phyloP scores from a whole-genome alignment of 2,113 vertebrate genomes.

The Gambusia affinis region DNA sequence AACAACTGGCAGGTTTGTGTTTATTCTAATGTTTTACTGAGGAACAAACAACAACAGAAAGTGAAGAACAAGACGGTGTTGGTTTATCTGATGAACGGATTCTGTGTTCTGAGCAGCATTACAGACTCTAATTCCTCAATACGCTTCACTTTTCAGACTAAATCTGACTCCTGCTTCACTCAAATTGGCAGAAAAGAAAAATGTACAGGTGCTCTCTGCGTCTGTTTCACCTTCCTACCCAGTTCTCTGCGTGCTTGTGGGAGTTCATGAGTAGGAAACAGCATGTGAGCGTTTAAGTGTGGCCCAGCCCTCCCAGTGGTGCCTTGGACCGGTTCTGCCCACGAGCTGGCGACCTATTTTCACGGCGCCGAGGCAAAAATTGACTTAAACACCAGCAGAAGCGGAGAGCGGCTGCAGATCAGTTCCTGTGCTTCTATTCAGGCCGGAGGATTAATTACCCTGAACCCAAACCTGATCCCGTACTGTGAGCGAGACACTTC shows the following conservation, averaged over 20 bases:
- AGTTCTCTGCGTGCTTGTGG: slow-evolving; percentile 15
- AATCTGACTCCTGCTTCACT: slow-evolving; percentile 58
- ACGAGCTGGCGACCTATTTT: slow-evolving; percentile 79
- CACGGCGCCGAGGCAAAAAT: slow-evolving; percentile 54
- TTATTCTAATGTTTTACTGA: too few species aligned
- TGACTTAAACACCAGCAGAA: slow-evolving; percentile 55
- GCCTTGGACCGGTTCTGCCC: slow-evolving; percentile 57
- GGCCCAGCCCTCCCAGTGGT: slow-evolving; percentile 48
- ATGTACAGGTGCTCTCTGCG: slow-evolving; percentile 37
- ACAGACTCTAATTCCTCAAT: slow-evolving; percentile 32
- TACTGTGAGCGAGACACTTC: slow-evolving; percentile 77
- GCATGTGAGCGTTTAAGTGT: slow-evolving; percentile 33
- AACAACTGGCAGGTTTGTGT: neutral
- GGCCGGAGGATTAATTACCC: slow-evolving; percentile 81
- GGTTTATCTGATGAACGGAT: neutral
- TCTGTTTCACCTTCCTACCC: slow-evolving; percentile 21
- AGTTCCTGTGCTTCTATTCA: slow-evolving; percentile 68
- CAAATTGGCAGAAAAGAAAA: slow-evolving; percentile 38
- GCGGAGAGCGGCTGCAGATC: slow-evolving; percentile 39
- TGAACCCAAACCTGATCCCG: slow-evolving; percentile 71
- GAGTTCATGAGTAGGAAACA: slow-evolving; percentile 31
- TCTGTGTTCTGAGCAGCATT: neutral
- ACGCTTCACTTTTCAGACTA: slow-evolving; percentile 13
- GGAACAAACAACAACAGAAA: neutral
- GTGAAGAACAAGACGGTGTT: neutral